Base-by-base conservation (phyloP, 2,797 vertebrate genomes). In the Psittacula echo region DNA sequence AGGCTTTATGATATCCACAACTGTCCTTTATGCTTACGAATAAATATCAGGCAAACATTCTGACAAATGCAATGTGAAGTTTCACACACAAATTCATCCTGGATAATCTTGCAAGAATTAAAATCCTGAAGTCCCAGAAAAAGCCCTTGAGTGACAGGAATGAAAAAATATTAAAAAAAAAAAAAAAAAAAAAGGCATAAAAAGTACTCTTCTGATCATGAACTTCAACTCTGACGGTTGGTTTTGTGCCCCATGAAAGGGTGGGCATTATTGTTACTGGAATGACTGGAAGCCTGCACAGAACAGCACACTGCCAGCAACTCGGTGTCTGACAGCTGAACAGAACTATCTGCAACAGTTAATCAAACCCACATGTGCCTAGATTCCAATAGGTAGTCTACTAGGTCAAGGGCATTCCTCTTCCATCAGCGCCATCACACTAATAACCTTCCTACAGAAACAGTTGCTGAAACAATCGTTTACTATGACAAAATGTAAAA, bases 351-450 rank as follows among this genome's bases (percentile, higher is more conserved):
- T 67, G 88, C 79, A 20, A 42, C 4, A 24, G 19, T 83, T 96
- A 96, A 97, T 76, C 68, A 58, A 44, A 97, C 82, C 94, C 97
- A 96, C 95, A 97, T 97, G 97, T n/a, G 92, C 89, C 90, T 6
- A 5, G 44, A 85, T 90, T 91, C 94, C 96, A 76, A 27, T 26
- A 37, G 87, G 89, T 44, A 97, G 86, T 73, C 95, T 75, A 65
- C 92, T 41, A 73, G 97, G 97, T 96, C 96, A 97, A 96, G 97
- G 97, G 95, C 93, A 92, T 41, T 76, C 73, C 95, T 97, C 92
- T 95, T 96, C 97, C 97, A 95, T 97, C 97, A 98, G 90, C 96
- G 10, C 60, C 58, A 73, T 85, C 92, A 37, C 89, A 26, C 90
- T 71, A 75, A 93, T n/a, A 93, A 89, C 95, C 89, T 48, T 67